Evolutionary conservation across 2,797 vertebrate species (phyloP).

Genomic region (Danionella dracula): DNA sequence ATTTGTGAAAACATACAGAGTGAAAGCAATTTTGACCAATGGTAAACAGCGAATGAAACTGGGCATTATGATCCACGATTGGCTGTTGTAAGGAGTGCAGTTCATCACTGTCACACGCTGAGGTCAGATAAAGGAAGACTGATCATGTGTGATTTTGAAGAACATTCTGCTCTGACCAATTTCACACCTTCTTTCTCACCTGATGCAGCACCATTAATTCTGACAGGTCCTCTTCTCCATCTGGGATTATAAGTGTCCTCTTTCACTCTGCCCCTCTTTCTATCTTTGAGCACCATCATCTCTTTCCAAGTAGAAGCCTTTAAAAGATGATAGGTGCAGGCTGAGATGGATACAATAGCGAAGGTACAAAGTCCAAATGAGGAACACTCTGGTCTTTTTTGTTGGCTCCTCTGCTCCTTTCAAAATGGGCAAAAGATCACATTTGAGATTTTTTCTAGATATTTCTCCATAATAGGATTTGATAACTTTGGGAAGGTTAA

Average conservation of each 20-base stretch:
- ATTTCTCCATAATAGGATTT: background rate
- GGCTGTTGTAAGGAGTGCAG: conserved; percentile 1
- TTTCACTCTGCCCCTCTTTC: conserved; percentile 48
- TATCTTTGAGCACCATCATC: conserved; percentile 28
- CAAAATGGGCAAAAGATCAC: background rate
- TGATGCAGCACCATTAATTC: conserved; percentile 76
- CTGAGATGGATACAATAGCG: background rate
- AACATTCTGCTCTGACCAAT: conserved; percentile 67
- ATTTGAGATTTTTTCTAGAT: background rate
- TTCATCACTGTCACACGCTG: conserved; percentile 13
- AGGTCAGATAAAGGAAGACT: conserved; percentile 27
- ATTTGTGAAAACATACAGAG: too few species aligned
- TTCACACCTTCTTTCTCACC: conserved; percentile 69
- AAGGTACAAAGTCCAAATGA: conserved; percentile 18
- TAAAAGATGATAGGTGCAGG: conserved; percentile 9
- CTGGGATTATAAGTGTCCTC: conserved; percentile 66
- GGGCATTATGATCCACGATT: conserved; percentile 1
- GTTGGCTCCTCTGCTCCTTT: background rate
- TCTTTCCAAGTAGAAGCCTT: conserved; percentile 4
- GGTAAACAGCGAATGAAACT: background rate
- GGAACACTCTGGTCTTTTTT: background rate
- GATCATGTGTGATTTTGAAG: conserved; percentile 35
- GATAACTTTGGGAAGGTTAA: background rate
- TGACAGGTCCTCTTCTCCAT: conserved; percentile 71
- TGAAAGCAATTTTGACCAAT: background rate